phyloP scores from a whole-genome alignment of 2,113 vertebrate species.

The Melanerpes aurifrons region DNA sequence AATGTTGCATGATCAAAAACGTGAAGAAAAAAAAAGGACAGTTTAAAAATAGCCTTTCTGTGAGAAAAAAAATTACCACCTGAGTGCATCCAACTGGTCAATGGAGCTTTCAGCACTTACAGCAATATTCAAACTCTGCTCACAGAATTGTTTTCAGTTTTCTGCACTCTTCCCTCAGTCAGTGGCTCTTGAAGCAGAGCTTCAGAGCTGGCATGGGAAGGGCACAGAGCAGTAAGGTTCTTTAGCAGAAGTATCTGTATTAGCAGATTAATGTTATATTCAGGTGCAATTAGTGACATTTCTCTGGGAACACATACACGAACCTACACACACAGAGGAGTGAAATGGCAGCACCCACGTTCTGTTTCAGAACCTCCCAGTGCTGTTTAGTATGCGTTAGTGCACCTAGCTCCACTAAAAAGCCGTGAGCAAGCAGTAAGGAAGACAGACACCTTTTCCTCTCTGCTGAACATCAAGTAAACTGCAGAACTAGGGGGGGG shows the following conservation, averaged over 20 bases:
- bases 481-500: background rate
- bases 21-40: background rate
- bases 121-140: background rate
- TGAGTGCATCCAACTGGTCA: rapidly evolving
- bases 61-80: background rate
- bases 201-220: rapidly evolving
- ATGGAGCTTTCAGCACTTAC: background rate
- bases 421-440: background rate
- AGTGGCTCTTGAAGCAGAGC: background rate
- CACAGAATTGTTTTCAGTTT: background rate
- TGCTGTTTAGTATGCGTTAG: background rate
- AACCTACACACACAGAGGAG: background rate
- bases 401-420: background rate
- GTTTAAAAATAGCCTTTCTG: background rate
- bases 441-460: background rate
- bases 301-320: background rate
- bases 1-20: background rate
- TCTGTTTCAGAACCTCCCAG: rapidly evolving
- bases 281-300: rapidly evolving
- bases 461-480: background rate
- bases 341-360: rapidly evolving
- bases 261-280: rapidly evolving
- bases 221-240: background rate
- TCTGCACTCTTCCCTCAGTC: rapidly evolving
- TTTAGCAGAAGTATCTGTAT: background rate